A percentile compares a stretch with the other conserved stretches of the same genome.
These are phyloP conservation scores for Arnoldichthys spilopterus DNA, from an alignment of 2,797 vertebrate genomes.

Conservation along the genomic window DNA sequence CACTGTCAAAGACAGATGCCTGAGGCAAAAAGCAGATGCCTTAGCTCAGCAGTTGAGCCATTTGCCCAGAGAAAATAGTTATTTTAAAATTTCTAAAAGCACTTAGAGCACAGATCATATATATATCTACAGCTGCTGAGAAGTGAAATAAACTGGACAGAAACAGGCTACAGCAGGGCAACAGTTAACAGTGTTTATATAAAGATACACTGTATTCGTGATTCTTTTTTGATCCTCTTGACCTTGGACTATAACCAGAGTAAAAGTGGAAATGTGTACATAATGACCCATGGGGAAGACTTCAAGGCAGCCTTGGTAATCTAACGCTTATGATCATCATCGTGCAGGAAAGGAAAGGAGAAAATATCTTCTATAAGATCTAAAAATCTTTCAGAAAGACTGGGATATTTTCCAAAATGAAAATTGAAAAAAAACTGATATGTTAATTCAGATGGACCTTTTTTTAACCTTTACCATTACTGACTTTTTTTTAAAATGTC, in stretches of 20 bases:
- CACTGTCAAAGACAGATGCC: constrained; percentile 5
- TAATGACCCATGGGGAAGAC: neutral
- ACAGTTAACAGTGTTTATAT: neutral
- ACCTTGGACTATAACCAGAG: neutral
- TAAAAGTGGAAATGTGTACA: neutral
- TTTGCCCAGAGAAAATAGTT: neutral
- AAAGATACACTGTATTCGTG: neutral
- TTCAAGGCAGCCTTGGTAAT: neutral
- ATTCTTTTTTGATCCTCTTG: neutral
- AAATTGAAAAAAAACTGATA: too few species aligned
- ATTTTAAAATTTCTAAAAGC: neutral
- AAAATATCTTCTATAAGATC: too few species aligned
- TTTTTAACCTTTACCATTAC: too few species aligned
- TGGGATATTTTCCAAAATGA: too few species aligned
- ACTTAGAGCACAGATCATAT: neutral
- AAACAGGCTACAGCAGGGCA: neutral
- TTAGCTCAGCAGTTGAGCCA: neutral
- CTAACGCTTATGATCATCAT: neutral
- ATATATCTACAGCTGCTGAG: neutral
- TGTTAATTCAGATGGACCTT: too few species aligned
- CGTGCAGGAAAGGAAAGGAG: neutral
- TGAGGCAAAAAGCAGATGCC: neutral
- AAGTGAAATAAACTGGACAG: neutral
- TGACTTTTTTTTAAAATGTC: too few species aligned
- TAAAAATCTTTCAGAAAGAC: too few species aligned